Conservation (phyloP, 2,797 vertebrate genomes). For the Pseudopleuronectes americanus region DNA sequence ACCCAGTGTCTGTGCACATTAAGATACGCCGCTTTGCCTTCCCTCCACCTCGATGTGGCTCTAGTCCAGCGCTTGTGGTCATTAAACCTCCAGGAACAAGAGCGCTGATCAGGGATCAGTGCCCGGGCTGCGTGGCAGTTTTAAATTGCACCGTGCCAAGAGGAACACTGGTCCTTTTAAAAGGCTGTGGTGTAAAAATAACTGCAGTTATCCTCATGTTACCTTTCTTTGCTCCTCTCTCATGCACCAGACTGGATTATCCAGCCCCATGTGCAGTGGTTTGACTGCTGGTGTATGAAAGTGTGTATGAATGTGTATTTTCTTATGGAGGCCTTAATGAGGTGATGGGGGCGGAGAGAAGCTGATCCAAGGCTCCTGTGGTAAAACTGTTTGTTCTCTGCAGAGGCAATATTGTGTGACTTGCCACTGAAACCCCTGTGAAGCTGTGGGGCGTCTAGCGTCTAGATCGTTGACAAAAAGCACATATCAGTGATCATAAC, state of each 20-base stretch:
- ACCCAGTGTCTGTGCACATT: constrained; percentile 20
- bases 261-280: constrained; percentile 6
- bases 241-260: background rate
- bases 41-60: constrained; percentile 33
- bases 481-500: no score
- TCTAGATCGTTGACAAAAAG: background rate
- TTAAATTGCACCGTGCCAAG: constrained; percentile 34
- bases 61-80: constrained; percentile 22
- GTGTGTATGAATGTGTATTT: no score
- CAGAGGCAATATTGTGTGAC: no score
- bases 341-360: background rate
- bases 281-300: background rate
- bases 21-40: constrained; percentile 30
- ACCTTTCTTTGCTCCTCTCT: constrained; percentile 3
- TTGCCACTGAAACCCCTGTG: background rate
- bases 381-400: background rate
- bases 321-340: no score
- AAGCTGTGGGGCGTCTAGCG: background rate
- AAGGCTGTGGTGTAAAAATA: constrained; percentile 35
- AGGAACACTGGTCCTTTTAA: constrained; percentile 27
- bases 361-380: background rate
- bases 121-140: constrained; percentile 26
- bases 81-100: constrained; percentile 55
- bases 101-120: constrained; percentile 49
- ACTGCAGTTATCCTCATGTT: constrained; percentile 26